Evolutionary conservation across 2,113 vertebrate species (phyloP).

Genomic region (Hypomesus transpacificus): DNA sequence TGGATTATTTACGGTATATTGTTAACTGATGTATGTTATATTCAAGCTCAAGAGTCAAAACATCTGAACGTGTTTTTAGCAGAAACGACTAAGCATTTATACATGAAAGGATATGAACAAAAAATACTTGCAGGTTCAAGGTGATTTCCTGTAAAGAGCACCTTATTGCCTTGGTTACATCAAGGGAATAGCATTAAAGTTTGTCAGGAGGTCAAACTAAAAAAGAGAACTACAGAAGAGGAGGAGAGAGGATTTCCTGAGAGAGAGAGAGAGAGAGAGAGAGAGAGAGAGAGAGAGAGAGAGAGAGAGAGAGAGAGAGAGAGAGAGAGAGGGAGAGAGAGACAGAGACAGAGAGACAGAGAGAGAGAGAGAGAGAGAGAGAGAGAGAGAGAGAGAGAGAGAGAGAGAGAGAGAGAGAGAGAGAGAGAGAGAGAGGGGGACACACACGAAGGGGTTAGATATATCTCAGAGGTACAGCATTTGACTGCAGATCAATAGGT

Average conservation of each 20-base stretch:
- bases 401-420: neutral
- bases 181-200: constrained; percentile 4
- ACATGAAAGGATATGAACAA: no score
- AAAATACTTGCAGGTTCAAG: no score
- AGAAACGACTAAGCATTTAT: no score
- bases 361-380: neutral
- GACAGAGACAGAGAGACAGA: neutral
- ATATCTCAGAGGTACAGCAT: neutral
- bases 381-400: neutral
- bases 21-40: no score
- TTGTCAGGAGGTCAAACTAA: neutral
- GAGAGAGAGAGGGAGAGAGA: neutral
- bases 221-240: no score
- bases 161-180: no score
- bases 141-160: no score
- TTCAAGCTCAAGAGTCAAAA: no score
- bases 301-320: neutral
- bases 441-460: neutral
- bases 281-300: neutral
- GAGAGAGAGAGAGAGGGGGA: neutral
- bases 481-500: no score
- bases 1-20: no score
- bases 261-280: neutral
- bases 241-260: neutral
- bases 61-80: no score